Base-by-base conservation (phyloP, 2,113 vertebrate genomes). In the Mormyrus iriodes region DNA sequence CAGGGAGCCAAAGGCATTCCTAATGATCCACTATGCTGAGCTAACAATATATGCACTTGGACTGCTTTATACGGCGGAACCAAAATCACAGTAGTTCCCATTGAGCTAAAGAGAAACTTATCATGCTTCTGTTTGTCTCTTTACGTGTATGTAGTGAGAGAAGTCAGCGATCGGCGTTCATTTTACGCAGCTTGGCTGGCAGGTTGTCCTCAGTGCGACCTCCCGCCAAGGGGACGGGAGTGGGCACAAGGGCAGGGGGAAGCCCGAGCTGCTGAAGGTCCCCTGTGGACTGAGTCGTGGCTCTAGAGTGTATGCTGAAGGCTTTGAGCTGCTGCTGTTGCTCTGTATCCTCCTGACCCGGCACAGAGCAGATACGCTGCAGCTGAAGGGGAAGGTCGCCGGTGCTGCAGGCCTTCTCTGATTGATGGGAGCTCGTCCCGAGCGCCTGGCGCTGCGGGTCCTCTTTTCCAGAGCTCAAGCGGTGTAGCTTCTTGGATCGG, bases 301-400 rank as follows among this genome's bases (percentile, higher is more conserved):
- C 90, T 89, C 95, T 89, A 21, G 93, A 90, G 17, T 93, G 93
- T 58, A 92, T 91, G 73, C 95, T 94, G 53, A 96, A 92, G n/a
- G 94, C 93, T 91, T 95, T 92, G 73, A 96, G 92, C 85, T 95
- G 94, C 10, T 96, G 93, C 84, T 93, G 95, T 79, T 94, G 93
- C 90, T 96, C 95, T 0, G 31, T 89, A 3, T 94, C 96, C 88
- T 92, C 94, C 10, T 94, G 94, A 19, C 93, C 95, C 85, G 94
- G 95, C 46, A 92, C 92, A 8, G 96, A 95, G 89, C 94, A 94
- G 8, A 95, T 83, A 91, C 95, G 93, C 91, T 96, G 94, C 83
- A 97, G 95, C 86, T 96, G 94, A 51, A 96, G 91, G 0, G 95
- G 95, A 61, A 97, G 96, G 73, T 97, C 96, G 5, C 96, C 95